Evolutionary conservation across 2,113 vertebrate species (phyloP), one percentile per base, ranked within the genome.

Genomic region (Ictalurus furcatus): DNA sequence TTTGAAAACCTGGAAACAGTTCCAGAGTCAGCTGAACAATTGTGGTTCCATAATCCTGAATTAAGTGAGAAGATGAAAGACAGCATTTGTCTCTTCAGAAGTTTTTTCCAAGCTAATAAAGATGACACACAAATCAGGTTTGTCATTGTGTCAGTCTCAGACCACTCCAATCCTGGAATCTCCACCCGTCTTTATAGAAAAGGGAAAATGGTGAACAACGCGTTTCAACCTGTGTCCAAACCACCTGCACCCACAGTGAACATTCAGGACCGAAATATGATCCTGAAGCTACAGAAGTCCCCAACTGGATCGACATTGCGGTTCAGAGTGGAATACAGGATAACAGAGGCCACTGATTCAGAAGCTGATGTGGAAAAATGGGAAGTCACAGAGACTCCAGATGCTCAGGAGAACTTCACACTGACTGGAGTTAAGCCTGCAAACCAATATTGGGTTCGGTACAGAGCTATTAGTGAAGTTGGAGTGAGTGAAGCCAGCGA

Each of bases 401-500:
- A 86, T 85, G 65, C 59, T 58, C 16, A 58, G 69, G 67, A 84
- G 40, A 58, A 44, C 11, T 90, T 84, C 54, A 90, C 80, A 67
- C 58, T 90, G 44, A 79, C 80, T 58, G 89, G 44, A 58, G 6
- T 90, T 37, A 34, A 87, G 30, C 11, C 6, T 16, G 59, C 69
- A 67, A 84, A 58, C 25, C 17, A 54, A 28, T 79, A 88, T 28
- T 30, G 76, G 37, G 37, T 88, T 30, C 78, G 28, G 1, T 86
- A 86, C 84, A 86, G 78, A 81, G 80, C 6, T 17, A 61, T 90
- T 19, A 69, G 58, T 84, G 52, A 67, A 48, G 67, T 88, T 28
- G 90, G 90, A 90, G 12, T 88, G 74, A 79, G 74, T 79, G 74
- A 79, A 79, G 40, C 44, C 86, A 90, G 89, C 59, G 71, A 88